Evolutionary conservation across 2,113 vertebrate genomes (phyloP).

Genomic region (Okapia johnstoni): DNA sequence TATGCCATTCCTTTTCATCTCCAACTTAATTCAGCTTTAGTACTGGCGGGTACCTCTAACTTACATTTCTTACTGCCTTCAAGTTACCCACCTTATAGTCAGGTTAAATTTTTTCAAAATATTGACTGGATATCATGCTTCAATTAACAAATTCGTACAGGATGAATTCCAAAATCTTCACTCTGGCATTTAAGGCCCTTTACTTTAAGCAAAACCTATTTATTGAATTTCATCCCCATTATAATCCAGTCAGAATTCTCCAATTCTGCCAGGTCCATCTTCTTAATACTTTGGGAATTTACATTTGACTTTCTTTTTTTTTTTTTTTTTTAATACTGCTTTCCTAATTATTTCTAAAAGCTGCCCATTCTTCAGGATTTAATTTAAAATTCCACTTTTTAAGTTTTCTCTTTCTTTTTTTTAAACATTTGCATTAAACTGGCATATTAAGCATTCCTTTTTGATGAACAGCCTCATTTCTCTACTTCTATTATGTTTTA

Average conservation of each 20-base stretch:
- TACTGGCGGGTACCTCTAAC: not conserved
- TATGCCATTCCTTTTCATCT: not conserved
- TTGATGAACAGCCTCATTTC: not conserved
- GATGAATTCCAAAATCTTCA: not conserved
- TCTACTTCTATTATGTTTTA: not conserved
- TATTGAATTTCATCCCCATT: not conserved
- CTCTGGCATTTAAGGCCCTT: not conserved
- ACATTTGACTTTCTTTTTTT: not conserved
- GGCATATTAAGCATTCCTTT: not conserved
- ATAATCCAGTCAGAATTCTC: not conserved
- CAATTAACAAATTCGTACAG: not conserved
- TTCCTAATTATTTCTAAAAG: not conserved
- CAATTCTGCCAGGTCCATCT: not conserved
- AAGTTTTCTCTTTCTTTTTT: not conserved
- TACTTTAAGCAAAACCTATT: not conserved
- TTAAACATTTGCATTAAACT: not conserved
- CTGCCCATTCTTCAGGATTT: not conserved
- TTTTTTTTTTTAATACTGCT: not conserved
- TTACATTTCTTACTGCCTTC: not conserved
- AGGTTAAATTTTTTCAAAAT: slow-evolving; percentile 9
- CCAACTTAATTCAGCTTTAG: not conserved
- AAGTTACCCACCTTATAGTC: not conserved
- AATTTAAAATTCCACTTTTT: not conserved
- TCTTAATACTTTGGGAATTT: not conserved
- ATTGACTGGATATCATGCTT: not conserved